Evolutionary conservation across 2,888 invertebrate species (phyloP).

Genomic region (Cheilosia vulpina): DNA sequence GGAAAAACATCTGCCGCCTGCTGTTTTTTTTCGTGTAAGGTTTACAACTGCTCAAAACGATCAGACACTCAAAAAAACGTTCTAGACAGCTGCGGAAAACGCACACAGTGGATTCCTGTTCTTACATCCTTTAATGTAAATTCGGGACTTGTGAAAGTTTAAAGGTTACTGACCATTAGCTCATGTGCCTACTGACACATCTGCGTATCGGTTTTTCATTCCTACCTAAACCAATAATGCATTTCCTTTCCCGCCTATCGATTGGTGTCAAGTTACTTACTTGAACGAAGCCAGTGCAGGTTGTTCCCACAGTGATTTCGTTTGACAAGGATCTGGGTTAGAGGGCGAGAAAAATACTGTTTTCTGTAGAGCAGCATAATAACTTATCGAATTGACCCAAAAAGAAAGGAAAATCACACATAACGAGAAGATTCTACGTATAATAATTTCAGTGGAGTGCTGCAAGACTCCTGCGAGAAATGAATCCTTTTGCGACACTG

Average conservation of each 20-base stretch:
- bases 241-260: slow-evolving; percentile 57
- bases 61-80: slow-evolving; percentile 53
- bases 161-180: slow-evolving; percentile 69
- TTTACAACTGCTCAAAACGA: slow-evolving; percentile 64
- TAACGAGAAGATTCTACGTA: slow-evolving; percentile 12
- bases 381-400: slow-evolving; percentile 28
- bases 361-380: not conserved
- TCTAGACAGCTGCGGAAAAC: slow-evolving; percentile 65
- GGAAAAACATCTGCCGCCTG: slow-evolving; percentile 69
- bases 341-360: slow-evolving; percentile 19
- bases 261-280: slow-evolving; percentile 54
- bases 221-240: slow-evolving; percentile 55
- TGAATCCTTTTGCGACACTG: slow-evolving; percentile 62
- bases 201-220: slow-evolving; percentile 12
- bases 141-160: slow-evolving; percentile 60
- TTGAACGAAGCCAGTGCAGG: slow-evolving; percentile 40
- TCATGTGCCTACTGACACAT: slow-evolving; percentile 63
- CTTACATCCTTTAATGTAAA: slow-evolving; percentile 7
- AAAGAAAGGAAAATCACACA: slow-evolving; percentile 14
- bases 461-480: slow-evolving; percentile 41
- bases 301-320: slow-evolving; percentile 60
- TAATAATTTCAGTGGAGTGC: slow-evolving; percentile 7
- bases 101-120: not conserved
- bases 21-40: slow-evolving; percentile 48
- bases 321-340: slow-evolving; percentile 52